Conservation (phyloP, 2,113 vertebrate species). For the Melanotaenia duboulayi region DNA sequence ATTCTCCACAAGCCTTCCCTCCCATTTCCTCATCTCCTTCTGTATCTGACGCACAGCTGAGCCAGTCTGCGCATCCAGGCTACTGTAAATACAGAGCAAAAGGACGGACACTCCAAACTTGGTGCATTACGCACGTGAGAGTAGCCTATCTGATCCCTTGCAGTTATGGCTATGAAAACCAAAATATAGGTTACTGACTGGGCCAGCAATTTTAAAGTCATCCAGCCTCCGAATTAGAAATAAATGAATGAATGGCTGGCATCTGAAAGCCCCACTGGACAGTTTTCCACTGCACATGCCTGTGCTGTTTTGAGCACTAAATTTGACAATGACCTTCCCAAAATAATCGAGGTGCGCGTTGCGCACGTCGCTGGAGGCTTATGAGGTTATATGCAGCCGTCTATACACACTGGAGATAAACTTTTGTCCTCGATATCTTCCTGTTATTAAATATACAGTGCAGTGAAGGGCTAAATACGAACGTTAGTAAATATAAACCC, state of each 20-base stretch:
- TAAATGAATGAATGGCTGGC: constrained; percentile 29
- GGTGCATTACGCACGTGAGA: constrained; percentile 44
- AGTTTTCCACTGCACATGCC: constrained; percentile 54
- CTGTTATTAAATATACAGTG: not conserved
- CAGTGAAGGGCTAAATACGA: not conserved
- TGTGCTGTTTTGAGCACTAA: constrained; percentile 62
- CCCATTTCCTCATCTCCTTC: constrained; percentile 1
- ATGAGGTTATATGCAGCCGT: not conserved
- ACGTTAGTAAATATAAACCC: not conserved
- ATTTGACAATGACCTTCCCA: constrained; percentile 82
- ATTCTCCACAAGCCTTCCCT: not conserved
- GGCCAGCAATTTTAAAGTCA: not conserved
- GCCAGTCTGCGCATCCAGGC: constrained; percentile 48
- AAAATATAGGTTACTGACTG: not conserved
- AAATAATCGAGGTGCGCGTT: constrained; percentile 69
- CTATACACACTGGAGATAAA: constrained; percentile 21
- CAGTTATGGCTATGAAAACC: not conserved
- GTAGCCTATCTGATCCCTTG: constrained; percentile 2
- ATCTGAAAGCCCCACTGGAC: constrained; percentile 32
- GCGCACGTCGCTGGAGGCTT: constrained; percentile 33
- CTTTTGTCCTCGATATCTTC: constrained; percentile 2
- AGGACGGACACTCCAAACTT: constrained; percentile 45
- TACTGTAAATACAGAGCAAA: constrained; percentile 57
- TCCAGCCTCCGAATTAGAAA: not conserved
- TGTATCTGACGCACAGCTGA: constrained; percentile 41